Conservation (phyloP, 2,113 vertebrate genomes). For the Ictalurus punctatus region DNA sequence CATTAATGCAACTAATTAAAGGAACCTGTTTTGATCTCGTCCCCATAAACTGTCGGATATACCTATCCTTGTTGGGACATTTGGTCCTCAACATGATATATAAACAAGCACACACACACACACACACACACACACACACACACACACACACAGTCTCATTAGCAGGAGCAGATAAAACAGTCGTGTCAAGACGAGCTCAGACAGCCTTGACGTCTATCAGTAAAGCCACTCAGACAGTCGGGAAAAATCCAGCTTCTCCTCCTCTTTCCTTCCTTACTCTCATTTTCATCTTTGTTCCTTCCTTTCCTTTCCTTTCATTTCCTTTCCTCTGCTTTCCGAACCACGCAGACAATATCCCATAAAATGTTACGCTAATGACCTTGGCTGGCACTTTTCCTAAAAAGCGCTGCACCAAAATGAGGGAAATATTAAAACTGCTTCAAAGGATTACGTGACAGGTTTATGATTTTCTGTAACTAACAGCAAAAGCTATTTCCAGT, state of each 20-base stretch:
- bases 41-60: neutral
- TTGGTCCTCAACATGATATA: neutral
- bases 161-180: neutral
- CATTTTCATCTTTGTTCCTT: neutral
- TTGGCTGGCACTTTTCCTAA: neutral
- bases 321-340: neutral
- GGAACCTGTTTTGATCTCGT: neutral
- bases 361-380: neutral
- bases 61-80: too few species aligned
- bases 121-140: slow-evolving; percentile 23
- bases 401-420: neutral
- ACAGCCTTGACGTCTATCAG: slow-evolving; percentile 40
- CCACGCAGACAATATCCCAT: slow-evolving; percentile 1
- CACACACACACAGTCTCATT: slow-evolving; percentile 29
- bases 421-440: neutral
- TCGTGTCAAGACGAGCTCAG: slow-evolving; percentile 19
- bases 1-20: neutral
- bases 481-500: neutral
- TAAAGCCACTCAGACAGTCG: slow-evolving; percentile 34
- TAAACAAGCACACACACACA: slow-evolving; percentile 15
- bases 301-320: neutral
- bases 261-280: neutral
- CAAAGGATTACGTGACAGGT: neutral
- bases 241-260: slow-evolving; percentile 21
- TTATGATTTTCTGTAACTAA: neutral